Base-by-base conservation (phyloP, 1,140 invertebrate species). In the Sitodiplosis mosellana region DNA sequence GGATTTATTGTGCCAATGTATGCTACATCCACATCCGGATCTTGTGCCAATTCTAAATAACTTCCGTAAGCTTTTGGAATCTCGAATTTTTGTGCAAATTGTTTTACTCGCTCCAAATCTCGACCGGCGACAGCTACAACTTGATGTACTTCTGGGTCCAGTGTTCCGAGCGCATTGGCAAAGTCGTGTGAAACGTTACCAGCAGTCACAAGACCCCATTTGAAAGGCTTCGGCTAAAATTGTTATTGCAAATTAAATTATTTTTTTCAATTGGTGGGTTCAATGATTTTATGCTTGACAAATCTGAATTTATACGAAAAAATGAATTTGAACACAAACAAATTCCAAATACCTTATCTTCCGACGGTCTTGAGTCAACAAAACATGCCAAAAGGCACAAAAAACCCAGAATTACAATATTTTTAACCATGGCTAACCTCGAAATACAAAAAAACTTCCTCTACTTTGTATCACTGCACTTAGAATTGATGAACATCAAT, bases 141-240 rank as follows among this genome's bases (percentile, higher is more conserved):
- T 53, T 71, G 58, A 61, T 87, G 81, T 49, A 82, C 71, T 1
- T 64, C 57, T 36, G 56, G 48, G 1, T 78, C 69, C 34, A 80
- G 59, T 22, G 17, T 72, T 14, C 59, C 61, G 48, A 88, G 42
- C 21, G 80, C 78, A 1, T 69, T 71, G 7, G 76, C 73, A 65
- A 90, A 90, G 56, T 89, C 84, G 56, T 82, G 73, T 14, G 73
- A 72, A 33, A 87, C 84, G 67, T 77, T 77, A 1, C 82, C 82
- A 21, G 76, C 75, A 22, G 76, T 71, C 4, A 72, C 69, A 51
- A 87, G 77, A 40, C 82, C 82, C 83, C 83, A 87, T 34, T 8
- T 8, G 7, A 34, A 7, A 34, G 33, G 14, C n/a, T n/a, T n/a
- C n/a, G n/a, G n/a, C n/a, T n/a, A n/a, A n/a, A n/a, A n/a, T n/a